phyloP scores from a whole-genome alignment of 2,888 invertebrate species.

The Callyntrura guangdongensis region DNA sequence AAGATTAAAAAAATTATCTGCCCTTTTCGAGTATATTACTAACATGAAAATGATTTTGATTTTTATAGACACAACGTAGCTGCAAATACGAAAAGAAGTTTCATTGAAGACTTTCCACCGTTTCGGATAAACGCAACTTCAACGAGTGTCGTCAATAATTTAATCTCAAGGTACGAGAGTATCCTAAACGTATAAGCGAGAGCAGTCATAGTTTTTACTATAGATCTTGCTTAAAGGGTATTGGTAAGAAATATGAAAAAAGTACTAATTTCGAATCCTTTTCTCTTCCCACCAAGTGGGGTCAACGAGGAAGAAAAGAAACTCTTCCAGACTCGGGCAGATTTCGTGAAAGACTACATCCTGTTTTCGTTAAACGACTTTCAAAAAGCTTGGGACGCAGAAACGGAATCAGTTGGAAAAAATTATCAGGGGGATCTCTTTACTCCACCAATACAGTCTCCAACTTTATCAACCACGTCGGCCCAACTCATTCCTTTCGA shows the following conservation, averaged over 20 bases:
- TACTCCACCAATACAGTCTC: constrained; percentile 43
- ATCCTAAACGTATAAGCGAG: constrained; percentile 14
- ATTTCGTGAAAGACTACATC: constrained; percentile 59
- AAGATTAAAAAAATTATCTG: no score
- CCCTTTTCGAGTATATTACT: background rate
- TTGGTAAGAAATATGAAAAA: constrained; percentile 76
- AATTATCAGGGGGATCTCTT: background rate
- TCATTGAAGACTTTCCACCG: no score
- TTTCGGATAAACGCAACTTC: no score
- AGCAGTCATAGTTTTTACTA: background rate
- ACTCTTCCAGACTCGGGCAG: constrained; percentile 35
- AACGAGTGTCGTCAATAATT: background rate
- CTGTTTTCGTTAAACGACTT: constrained; percentile 73
- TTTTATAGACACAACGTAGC: background rate
- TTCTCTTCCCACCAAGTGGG: constrained; percentile 82
- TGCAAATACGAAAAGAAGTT: background rate
- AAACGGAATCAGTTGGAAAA: background rate
- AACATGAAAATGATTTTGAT: background rate
- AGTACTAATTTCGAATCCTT: constrained; percentile 83
- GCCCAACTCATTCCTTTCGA: background rate
- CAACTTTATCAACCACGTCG: constrained; percentile 54
- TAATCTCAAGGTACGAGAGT: constrained; percentile 48
- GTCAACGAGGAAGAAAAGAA: constrained; percentile 78
- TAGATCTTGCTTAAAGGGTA: constrained; percentile 23
- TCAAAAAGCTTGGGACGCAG: constrained; percentile 76